Conservation (phyloP, 2,113 vertebrate species). For the Carassius auratus region DNA sequence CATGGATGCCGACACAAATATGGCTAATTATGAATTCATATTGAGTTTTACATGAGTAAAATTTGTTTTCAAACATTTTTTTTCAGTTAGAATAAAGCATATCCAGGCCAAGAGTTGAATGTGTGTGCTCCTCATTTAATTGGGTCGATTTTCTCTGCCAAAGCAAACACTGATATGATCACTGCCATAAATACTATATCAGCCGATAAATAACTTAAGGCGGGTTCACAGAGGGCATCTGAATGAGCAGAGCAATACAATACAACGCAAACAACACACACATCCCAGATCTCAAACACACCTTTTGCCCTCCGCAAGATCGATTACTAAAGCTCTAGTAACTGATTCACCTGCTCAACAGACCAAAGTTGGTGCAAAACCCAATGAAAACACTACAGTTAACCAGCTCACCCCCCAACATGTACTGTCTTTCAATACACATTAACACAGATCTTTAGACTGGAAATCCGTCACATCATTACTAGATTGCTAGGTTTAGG, state of each 20-base stretch:
- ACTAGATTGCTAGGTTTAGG: not conserved
- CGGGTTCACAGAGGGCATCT: slow-evolving; percentile 39
- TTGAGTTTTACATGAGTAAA: not conserved
- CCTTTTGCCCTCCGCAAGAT: not conserved
- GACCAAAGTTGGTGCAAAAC: not conserved
- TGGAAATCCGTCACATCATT: not conserved
- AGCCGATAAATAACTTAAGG: slow-evolving; percentile 34
- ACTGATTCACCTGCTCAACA: slow-evolving; percentile 47
- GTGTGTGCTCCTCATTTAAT: slow-evolving; percentile 1
- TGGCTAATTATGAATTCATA: not conserved
- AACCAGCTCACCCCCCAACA: not conserved
- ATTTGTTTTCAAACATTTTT: not conserved
- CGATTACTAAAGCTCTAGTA: slow-evolving; percentile 28
- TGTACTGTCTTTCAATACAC: not conserved
- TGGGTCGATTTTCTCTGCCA: slow-evolving; percentile 38
- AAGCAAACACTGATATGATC: slow-evolving; percentile 46
- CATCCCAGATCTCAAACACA: slow-evolving; percentile 11
- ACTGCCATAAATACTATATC: slow-evolving; percentile 53
- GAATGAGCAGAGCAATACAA: slow-evolving; percentile 4
- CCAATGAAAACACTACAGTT: not conserved
- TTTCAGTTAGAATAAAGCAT: not conserved
- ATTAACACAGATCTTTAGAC: not conserved
- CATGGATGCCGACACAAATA: not conserved
- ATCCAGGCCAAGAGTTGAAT: not conserved
- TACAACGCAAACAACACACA: slow-evolving; percentile 5